A percentile compares a stretch with the other conserved stretches of the same genome.
phyloP scores from a whole-genome alignment of 2,113 vertebrate species.

The Riparia riparia region DNA sequence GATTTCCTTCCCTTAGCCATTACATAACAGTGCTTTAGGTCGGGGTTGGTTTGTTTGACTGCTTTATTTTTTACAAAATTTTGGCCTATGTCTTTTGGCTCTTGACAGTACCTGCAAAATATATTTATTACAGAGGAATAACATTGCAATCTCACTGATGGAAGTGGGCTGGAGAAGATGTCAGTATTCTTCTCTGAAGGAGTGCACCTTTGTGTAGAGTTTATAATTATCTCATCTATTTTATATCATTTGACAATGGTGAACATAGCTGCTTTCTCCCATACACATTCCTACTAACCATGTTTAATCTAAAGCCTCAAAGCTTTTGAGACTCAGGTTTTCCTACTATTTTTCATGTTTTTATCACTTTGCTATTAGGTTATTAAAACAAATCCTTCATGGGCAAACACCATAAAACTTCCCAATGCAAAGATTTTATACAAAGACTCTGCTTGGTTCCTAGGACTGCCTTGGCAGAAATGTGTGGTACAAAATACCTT shows the following conservation, averaged over 20 bases:
- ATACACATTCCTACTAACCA: not conserved
- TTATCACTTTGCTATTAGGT: slow-evolving; percentile 25
- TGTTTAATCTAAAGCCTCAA: slow-evolving; percentile 44
- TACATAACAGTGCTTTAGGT: not conserved
- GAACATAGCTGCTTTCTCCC: slow-evolving; percentile 27
- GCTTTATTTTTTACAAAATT: not conserved
- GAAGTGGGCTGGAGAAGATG: slow-evolving; percentile 23
- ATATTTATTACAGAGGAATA: slow-evolving; percentile 20
- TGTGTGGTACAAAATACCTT: not conserved
- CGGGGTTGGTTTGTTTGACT: not conserved
- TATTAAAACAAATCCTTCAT: slow-evolving; percentile 15
- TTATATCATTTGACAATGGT: slow-evolving; percentile 3
- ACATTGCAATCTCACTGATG: not conserved
- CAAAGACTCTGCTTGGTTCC: not conserved
- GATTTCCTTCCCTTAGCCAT: not conserved
- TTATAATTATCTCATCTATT: slow-evolving; percentile 52
- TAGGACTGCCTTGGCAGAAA: not conserved
- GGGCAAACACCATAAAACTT: slow-evolving; percentile 5
- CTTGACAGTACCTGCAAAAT: not conserved
- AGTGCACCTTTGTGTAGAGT: slow-evolving; percentile 29
- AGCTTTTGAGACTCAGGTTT: not conserved
- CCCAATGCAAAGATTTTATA: not conserved
- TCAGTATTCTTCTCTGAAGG: not conserved
- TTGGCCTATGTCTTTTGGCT: not conserved
- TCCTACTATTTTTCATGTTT: slow-evolving; percentile 15